Conservation (phyloP, 2,888 invertebrate species). For the Catotricha subobsoleta region DNA sequence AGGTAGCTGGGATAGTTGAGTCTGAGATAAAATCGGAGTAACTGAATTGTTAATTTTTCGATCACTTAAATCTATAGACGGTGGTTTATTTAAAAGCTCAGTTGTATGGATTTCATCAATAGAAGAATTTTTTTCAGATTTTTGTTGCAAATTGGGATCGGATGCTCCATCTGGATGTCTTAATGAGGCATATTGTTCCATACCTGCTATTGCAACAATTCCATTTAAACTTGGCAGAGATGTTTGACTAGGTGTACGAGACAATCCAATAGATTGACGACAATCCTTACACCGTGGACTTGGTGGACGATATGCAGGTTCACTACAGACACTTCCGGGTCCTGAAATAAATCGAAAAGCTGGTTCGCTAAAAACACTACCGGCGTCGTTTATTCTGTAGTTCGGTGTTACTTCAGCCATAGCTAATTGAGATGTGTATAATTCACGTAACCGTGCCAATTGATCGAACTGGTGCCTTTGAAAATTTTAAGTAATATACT, state of each 20-base stretch:
- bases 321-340: slow-evolving; percentile 71
- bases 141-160: slow-evolving; percentile 56
- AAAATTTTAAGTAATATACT: not conserved
- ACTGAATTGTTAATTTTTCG: slow-evolving; percentile 7
- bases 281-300: slow-evolving; percentile 20
- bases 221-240: slow-evolving; percentile 41
- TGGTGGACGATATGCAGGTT: slow-evolving; percentile 53
- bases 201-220: slow-evolving; percentile 40
- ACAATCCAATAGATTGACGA: slow-evolving; percentile 18
- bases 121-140: slow-evolving; percentile 15
- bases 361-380: slow-evolving; percentile 30
- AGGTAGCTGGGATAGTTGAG: slow-evolving; percentile 20
- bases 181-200: slow-evolving; percentile 47
- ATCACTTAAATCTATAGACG: slow-evolving; percentile 13
- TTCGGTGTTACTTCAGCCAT: slow-evolving; percentile 52
- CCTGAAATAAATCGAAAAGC: slow-evolving; percentile 29
- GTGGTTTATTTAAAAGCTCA: slow-evolving; percentile 18
- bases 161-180: slow-evolving; percentile 86
- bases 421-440: slow-evolving; percentile 60
- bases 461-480: slow-evolving; percentile 49
- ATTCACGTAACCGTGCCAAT: slow-evolving; percentile 60
- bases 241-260: slow-evolving; percentile 28
- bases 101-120: slow-evolving; percentile 24
- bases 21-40: slow-evolving; percentile 23
- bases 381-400: slow-evolving; percentile 31